phyloP scores from a whole-genome alignment of 2,888 invertebrate genomes.

The Heterodera filipjevi region DNA sequence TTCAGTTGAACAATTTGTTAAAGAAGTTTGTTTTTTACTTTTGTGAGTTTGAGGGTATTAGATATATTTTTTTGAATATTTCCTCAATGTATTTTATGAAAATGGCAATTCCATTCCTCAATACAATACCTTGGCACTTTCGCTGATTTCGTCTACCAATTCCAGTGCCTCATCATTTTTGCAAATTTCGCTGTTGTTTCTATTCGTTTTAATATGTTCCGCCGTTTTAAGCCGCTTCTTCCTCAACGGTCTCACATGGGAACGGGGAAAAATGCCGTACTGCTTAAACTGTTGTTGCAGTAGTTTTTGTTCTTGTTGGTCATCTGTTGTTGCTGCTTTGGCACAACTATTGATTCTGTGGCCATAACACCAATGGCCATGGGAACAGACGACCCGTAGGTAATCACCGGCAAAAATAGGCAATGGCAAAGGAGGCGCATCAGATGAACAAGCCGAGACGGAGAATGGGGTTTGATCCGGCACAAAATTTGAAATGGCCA shows the following conservation, averaged over 20 bases:
- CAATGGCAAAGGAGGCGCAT: constrained; percentile 2
- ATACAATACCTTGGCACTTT: constrained; percentile 35
- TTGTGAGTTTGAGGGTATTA: no score
- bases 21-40: no score
- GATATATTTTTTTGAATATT: not conserved
- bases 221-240: not conserved
- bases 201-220: not conserved
- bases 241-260: constrained; percentile 19
- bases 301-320: not conserved
- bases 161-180: constrained; percentile 26
- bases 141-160: constrained; percentile 36
- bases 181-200: not conserved
- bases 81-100: not conserved
- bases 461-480: not conserved
- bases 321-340: not conserved
- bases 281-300: not conserved
- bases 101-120: not conserved
- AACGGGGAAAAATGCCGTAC: constrained; percentile 29
- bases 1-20: no score
- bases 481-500: not conserved
- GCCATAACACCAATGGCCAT: constrained; percentile 44
- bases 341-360: constrained; percentile 6
- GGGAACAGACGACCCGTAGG: constrained; percentile 32
- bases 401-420: constrained; percentile 39
- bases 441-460: not conserved